Evolutionary conservation across 2,113 vertebrate genomes (phyloP), one percentile per base, ranked within the genome.

Genomic region (Girardinichthys multiradiatus): DNA sequence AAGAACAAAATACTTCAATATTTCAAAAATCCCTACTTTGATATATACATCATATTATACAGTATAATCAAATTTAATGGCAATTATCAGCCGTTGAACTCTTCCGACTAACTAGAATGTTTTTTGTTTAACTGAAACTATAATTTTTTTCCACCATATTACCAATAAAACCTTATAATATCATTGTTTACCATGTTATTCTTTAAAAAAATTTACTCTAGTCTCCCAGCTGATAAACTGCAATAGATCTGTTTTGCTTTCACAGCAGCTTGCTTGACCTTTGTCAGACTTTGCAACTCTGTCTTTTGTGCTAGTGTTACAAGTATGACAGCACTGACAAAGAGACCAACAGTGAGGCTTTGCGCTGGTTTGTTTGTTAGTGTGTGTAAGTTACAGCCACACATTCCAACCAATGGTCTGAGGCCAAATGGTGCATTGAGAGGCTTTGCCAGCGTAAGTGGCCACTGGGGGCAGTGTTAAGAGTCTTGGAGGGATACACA

Each of bases 391-490:
- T n/a, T 60, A 70, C 30, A 66, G 60, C 45, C 60, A 13, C 45
- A 69, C 74, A 78, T 69, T 75, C 77, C 70, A 77, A 80, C 64
- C 35, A 69, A 68, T 76, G 57, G 77, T 80, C 21, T 21, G 64
- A 68, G 67, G 83, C 76, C 85, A 90, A 92, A 80, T 82, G 77
- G 80, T 10, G 57, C 84, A 81, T 57, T 69, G 62, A 80, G 76
- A 87, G 72, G 76, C 68, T 71, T 83, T 54, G 70, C 80, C 78
- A 82, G 81, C 57, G 61, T 76, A 86, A 90, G 69, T 87, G 86
- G 87, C 81, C 90, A 88, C 80, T 72, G 74, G 84, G 80, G 87
- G 90, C 85, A 79, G 82, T 72, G 81, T 85, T 85, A 86, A 89
- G 80, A 80, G 74, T 86, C 77, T 75, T 86, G 85, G 74, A 83